phyloP scores from a whole-genome alignment of 2,113 vertebrate genomes.

The Pedionomus torquatus region DNA sequence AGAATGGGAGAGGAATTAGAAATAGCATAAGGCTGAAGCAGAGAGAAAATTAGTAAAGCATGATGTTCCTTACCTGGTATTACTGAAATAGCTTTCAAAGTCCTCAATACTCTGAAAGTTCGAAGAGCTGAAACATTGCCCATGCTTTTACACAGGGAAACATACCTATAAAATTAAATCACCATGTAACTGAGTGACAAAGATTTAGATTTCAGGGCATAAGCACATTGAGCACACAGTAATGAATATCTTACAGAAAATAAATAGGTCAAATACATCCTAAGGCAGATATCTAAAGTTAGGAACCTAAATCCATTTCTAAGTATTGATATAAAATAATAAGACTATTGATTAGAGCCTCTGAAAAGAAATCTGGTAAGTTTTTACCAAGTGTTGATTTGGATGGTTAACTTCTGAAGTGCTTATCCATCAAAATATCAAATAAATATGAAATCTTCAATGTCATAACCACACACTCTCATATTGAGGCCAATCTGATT shows the following conservation, averaged over 20 bases:
- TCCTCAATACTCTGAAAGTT: conserved; percentile 91
- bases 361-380: neutral
- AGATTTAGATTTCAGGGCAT: neutral
- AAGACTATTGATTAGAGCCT: neutral
- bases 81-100: conserved; percentile 93
- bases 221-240: neutral
- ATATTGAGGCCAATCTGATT: neutral
- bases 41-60: neutral
- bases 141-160: neutral
- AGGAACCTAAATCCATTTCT: neutral
- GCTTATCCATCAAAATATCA: neutral
- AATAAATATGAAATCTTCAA: neutral
- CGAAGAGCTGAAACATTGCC: conserved; percentile 82
- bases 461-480: neutral
- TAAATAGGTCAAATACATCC: neutral
- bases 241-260: neutral
- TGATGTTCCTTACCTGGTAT: conserved; percentile 86
- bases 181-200: neutral
- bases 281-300: neutral
- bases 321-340: neutral
- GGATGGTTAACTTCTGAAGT: neutral
- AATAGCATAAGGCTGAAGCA: neutral
- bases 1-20: neutral
- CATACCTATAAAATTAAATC: conserved; percentile 35
- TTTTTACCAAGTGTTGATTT: neutral